phyloP scores from a whole-genome alignment of 2,888 invertebrate genomes.

The Cosmorhoe ocellata region DNA sequence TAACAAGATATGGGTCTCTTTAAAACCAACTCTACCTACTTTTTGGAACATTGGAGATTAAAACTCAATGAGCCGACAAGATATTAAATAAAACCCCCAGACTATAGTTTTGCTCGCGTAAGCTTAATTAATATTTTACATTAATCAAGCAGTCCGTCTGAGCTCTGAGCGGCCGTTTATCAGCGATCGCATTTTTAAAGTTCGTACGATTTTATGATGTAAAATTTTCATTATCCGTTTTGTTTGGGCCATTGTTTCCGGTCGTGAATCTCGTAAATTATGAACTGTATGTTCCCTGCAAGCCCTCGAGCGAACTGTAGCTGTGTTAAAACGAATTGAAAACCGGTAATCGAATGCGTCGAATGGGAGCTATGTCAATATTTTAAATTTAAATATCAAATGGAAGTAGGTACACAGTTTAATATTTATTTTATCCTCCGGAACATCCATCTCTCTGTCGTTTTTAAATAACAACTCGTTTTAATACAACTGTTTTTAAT shows the following conservation, averaged over 20 bases:
- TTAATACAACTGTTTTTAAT: conserved; percentile 24
- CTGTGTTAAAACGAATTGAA: conserved; percentile 78
- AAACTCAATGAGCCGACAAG: conserved; percentile 72
- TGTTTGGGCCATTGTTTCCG: conserved; percentile 74
- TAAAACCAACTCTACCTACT: conserved; percentile 75
- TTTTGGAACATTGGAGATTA: conserved; percentile 75
- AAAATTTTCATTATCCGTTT: conserved; percentile 76
- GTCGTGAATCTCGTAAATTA: conserved; percentile 74
- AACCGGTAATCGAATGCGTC: conserved; percentile 79
- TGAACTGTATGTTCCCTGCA: conserved; percentile 69
- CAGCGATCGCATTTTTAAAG: conserved; percentile 57
- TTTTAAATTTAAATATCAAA: conserved; percentile 78
- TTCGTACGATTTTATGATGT: conserved; percentile 67
- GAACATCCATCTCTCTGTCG: conserved; percentile 57
- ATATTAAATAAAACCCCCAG: conserved; percentile 59
- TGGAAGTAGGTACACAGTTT: conserved; percentile 56
- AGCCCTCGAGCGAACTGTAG: conserved; percentile 67
- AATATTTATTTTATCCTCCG: conserved; percentile 65
- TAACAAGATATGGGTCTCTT: conserved; percentile 81
- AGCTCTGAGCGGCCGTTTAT: conserved; percentile 34
- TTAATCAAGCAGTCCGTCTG: conserved; percentile 22
- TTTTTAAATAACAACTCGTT: conserved; percentile 47
- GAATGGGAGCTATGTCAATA: conserved; percentile 77
- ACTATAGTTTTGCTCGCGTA: conserved; percentile 49
- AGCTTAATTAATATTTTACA: conserved; percentile 43